phyloP scores from a whole-genome alignment of 2,113 vertebrate genomes.

The Corythornis cristatus region DNA sequence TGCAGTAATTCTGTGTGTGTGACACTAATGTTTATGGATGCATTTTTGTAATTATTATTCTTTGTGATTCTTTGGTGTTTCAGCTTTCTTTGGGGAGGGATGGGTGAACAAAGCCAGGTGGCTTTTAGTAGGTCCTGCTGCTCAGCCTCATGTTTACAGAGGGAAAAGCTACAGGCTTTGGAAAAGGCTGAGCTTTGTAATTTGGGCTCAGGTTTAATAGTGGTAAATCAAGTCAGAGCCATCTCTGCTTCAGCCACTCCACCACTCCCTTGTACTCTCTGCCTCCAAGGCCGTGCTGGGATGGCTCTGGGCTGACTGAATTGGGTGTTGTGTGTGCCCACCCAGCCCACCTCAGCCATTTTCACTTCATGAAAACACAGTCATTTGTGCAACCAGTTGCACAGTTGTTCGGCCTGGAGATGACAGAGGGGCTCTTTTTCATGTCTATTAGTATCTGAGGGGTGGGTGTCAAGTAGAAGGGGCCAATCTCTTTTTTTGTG shows the following conservation, averaged over 20 bases:
- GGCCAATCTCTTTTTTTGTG: too few relatives aligned
- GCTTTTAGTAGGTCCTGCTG: neutral
- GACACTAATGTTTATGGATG: neutral
- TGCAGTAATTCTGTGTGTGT: neutral
- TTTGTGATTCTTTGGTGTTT: neutral
- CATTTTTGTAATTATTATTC: neutral
- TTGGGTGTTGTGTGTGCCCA: neutral
- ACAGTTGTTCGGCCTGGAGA: neutral
- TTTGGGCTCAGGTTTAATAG: neutral
- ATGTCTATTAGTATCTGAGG: too few relatives aligned
- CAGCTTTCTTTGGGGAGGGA: neutral
- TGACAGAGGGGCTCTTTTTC: too few relatives aligned
- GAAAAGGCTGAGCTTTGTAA: neutral
- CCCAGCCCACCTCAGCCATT: neutral
- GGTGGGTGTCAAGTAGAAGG: too few relatives aligned
- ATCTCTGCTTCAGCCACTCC: neutral
- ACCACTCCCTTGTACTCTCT: neutral
- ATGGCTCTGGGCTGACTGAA: neutral
- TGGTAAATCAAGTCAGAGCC: neutral
- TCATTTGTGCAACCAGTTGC: neutral
- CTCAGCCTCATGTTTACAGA: fast-evolving
- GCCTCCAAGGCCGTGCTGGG: neutral
- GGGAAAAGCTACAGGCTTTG: neutral
- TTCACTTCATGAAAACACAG: neutral
- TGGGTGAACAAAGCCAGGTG: neutral